Conservation (phyloP, 2,113 vertebrate species). For the Hyla sarda region DNA sequence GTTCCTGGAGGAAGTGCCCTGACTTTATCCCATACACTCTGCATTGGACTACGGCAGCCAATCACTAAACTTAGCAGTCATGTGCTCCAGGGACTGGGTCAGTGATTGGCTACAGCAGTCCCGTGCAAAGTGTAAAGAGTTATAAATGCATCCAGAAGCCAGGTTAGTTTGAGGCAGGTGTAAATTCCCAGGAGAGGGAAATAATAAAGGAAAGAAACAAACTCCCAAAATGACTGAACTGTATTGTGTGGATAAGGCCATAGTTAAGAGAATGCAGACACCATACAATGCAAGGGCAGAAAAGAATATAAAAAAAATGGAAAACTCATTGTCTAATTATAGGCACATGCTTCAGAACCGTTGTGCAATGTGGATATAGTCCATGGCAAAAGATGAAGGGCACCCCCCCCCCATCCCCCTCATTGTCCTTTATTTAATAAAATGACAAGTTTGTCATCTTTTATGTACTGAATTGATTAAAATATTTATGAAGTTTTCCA, state of each 20-base stretch:
- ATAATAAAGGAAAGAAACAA: neutral
- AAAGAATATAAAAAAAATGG: neutral
- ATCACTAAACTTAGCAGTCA: no score
- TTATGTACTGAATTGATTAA: neutral
- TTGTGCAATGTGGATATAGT: constrained; percentile 9
- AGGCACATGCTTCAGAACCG: neutral
- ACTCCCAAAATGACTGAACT: neutral
- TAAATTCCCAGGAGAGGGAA: neutral
- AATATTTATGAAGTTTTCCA: neutral
- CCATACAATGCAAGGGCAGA: neutral
- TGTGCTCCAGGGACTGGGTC: no score
- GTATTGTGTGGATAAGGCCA: neutral
- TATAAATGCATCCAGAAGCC: no score
- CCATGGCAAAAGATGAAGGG: constrained; percentile 20
- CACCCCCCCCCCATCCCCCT: neutral
- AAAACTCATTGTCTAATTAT: neutral
- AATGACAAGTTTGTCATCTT: constrained; percentile 34
- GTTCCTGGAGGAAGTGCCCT: no score
- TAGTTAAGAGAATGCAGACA: neutral
- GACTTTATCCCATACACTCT: no score
- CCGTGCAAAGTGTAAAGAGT: no score
- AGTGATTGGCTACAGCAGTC: neutral
- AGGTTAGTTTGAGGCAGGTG: no score
- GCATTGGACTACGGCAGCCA: no score
- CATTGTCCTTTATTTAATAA: neutral